A percentile compares a stretch with the other conserved stretches of the same genome.
These are phyloP conservation scores for Platerodrilus igneus DNA, from an alignment of 2,888 invertebrate species.

Conservation along the genomic window DNA sequence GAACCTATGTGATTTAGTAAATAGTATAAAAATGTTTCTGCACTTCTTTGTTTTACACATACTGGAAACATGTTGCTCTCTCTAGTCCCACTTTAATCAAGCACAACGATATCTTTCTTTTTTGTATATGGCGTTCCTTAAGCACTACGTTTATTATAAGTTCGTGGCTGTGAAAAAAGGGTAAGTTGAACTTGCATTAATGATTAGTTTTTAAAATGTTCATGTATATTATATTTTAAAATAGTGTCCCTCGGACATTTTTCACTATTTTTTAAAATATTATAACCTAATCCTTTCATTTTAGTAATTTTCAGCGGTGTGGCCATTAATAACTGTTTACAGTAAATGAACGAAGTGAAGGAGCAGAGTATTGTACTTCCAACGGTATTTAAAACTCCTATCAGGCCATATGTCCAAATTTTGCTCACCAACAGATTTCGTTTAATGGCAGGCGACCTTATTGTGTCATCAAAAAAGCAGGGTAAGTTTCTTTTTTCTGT, in stretches of 20 bases:
- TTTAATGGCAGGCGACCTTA: constrained; percentile 97
- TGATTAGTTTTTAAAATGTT: not conserved
- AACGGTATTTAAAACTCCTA: constrained; percentile 95
- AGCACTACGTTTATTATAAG: constrained; percentile 7
- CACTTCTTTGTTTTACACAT: too few species aligned
- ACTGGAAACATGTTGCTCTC: too few species aligned
- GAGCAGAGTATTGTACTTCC: constrained; percentile 79
- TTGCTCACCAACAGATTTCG: constrained; percentile 93
- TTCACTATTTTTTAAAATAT: not conserved
- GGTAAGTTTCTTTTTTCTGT: too few species aligned
- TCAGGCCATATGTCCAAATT: constrained; percentile 95
- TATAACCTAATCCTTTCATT: constrained; percentile 24
- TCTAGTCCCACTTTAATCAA: too few species aligned
- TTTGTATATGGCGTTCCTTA: constrained; percentile 15
- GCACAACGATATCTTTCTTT: too few species aligned
- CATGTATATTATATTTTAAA: not conserved
- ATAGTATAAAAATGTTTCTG: too few species aligned
- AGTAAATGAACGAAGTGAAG: constrained; percentile 83
- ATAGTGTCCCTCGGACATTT: not conserved
- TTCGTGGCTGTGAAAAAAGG: constrained; percentile 7
- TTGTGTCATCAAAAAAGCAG: constrained; percentile 92
- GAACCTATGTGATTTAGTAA: too few species aligned
- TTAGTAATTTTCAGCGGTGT: constrained; percentile 79
- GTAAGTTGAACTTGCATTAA: constrained; percentile 5
- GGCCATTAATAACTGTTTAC: constrained; percentile 94